Evolutionary conservation across 2,797 vertebrate species (phyloP), one percentile per base, ranked within the genome.

Genomic region (Chaetodon trifasciatus): DNA sequence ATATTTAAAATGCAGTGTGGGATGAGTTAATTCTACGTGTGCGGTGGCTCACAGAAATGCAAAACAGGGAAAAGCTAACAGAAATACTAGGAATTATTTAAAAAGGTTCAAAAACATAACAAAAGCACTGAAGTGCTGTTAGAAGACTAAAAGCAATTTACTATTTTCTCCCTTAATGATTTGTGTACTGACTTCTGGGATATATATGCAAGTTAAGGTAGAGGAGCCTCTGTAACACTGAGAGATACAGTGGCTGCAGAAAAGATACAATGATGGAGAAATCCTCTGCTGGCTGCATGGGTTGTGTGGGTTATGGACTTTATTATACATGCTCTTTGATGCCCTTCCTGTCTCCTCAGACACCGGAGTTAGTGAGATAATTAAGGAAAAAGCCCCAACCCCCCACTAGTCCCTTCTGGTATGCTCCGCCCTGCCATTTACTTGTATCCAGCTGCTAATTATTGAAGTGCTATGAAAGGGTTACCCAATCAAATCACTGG

Each of bases 401-500:
- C 72, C 81, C 52, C 0, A 57, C 42, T 55, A 64, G 71, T 66
- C 52, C 47, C 76, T 84, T 68, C 74, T 84, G 70, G 49, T 75
- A 35, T 1, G 10, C 84, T 81, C 89, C 83, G 7, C 84, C 87
- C 73, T 40, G 32, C 65, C 83, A 84, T 86, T 91, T 90, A 84
- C 82, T 89, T 75, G 60, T 63, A 76, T 75, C 58, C 83, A 77
- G 72, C 70, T 78, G 68, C 82, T 92, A 90, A 90, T 92, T 90
- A 89, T 90, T 84, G 60, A 84, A 91, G 84, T 89, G 86, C 83
- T 17, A 74, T 84, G 83, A 81, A 86, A 81, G 87, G 86, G 86
- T 89, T 79, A 86, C 58, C 78, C 82, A 92, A 91, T 92, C 84
- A 90, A 86, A 93, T 90, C 87, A 90, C 40, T 56, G 67, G 56